Evolutionary conservation across 2,888 invertebrate genomes (phyloP).

Genomic region (Acrocyrtus sp.): DNA sequence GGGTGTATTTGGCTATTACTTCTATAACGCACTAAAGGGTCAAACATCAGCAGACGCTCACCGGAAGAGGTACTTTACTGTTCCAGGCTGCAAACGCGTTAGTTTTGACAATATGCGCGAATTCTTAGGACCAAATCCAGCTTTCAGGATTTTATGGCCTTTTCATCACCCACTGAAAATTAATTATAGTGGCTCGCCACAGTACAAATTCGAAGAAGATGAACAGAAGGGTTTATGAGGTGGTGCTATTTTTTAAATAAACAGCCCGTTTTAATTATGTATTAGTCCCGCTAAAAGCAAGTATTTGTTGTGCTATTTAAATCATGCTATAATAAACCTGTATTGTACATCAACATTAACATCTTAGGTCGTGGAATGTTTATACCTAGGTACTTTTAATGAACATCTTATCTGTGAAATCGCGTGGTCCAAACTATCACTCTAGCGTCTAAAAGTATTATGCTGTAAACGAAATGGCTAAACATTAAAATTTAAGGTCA

Average conservation of each 20-base stretch:
- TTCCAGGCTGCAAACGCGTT: constrained; percentile 6
- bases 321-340: no score
- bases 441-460: no score
- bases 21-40: constrained; percentile 41
- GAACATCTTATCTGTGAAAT: no score
- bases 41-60: constrained; percentile 45
- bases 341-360: no score
- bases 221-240: constrained; percentile 43
- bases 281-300: neutral
- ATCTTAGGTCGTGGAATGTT: no score
- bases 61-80: constrained; percentile 17
- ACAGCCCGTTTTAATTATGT: neutral
- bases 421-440: no score
- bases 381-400: no score
- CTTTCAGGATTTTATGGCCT: constrained; percentile 58
- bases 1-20: constrained; percentile 53
- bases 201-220: neutral
- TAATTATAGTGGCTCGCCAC: constrained; percentile 24
- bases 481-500: no score
- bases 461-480: no score
- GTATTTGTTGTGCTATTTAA: no score
- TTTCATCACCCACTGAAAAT: constrained; percentile 42
- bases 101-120: constrained; percentile 45
- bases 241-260: neutral
- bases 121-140: constrained; percentile 56